Evolutionary conservation across 2,797 vertebrate genomes (phyloP), one percentile per base, ranked within the genome.

Genomic region (Mionectes olivaceus): DNA sequence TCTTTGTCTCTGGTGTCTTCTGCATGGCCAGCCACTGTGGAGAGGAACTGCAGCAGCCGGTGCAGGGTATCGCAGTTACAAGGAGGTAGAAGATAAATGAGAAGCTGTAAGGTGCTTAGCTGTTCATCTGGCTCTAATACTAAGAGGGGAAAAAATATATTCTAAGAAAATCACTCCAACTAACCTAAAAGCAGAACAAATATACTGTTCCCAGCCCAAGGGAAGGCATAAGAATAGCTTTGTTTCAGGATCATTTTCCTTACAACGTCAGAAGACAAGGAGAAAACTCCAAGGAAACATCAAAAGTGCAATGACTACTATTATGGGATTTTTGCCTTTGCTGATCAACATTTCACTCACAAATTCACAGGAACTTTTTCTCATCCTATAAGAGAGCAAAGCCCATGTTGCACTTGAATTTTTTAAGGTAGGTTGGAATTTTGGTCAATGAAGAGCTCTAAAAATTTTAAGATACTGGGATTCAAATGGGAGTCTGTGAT

Each of bases 51-150:
- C 46, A 99, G 98, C 83, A 99, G 98, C 49, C 99, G 98, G 94
- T 99, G 99, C 57, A 99, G 98, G 7, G 99, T 99, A 97, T 99
- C 99, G 52, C 99, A 99, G 98, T 99, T 99, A 97, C 99, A 99
- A 84, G 99, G 98, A 95, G 99, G 99, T 97, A 99, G 98, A 97
- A 99, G 97, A 97, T 99, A 99, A 94, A 99, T 97, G 95, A 99
- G 98, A 90, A 99, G 99, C 97, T 99, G 99, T 94, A 99, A 97
- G 94, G 98, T 98, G 76, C 96, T 98, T 92, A 98, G 97, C 96
- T 99, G 99, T 67, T 99, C 98, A 95, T 98, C 98, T 61, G 98
- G 95, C 88, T 99, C 98, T 97, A 99, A 96, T 97, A 98, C 99
- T 99, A 97, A 95, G 84, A 94, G 61, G 76, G 89, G 77, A 61